These are phyloP conservation scores for Vesta saturnalis DNA, from an alignment of 2,888 invertebrate species.

Conservation along the genomic window DNA sequence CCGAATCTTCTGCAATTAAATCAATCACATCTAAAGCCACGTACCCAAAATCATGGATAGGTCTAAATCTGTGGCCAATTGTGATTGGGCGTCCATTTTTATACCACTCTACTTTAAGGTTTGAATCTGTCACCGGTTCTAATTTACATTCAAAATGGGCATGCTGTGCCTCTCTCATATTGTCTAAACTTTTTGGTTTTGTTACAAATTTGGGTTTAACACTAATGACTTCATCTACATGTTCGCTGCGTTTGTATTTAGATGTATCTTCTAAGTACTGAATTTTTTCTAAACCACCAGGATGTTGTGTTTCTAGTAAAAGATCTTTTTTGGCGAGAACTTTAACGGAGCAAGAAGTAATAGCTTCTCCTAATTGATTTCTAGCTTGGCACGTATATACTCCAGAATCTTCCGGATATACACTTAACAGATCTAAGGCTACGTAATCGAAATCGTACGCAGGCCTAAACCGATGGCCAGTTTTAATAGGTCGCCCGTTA, in stretches of 20 bases:
- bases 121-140: constrained; percentile 96
- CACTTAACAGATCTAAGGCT: constrained; percentile 93
- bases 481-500: constrained; percentile 91
- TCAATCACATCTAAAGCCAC: constrained; percentile 97
- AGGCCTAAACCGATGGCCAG: constrained; percentile 94
- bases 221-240: constrained; percentile 84
- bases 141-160: constrained; percentile 98
- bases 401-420: constrained; percentile 97
- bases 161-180: constrained; percentile 88
- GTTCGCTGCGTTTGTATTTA: constrained; percentile 83
- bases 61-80: constrained; percentile 93
- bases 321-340: constrained; percentile 91
- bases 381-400: constrained; percentile 95
- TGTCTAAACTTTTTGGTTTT: constrained; percentile 86
- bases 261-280: constrained; percentile 90
- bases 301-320: constrained; percentile 88
- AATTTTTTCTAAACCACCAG: constrained; percentile 90
- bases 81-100: constrained; percentile 95
- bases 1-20: constrained; percentile 95
- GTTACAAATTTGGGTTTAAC: constrained; percentile 87
- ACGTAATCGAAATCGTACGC: constrained; percentile 98
- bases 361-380: constrained; percentile 93
- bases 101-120: constrained; percentile 96
- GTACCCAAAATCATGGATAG: constrained; percentile 98
- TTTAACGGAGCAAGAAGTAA: constrained; percentile 89